phyloP scores from a whole-genome alignment of 2,888 invertebrate species.

The Lasioglossum vierecki region DNA sequence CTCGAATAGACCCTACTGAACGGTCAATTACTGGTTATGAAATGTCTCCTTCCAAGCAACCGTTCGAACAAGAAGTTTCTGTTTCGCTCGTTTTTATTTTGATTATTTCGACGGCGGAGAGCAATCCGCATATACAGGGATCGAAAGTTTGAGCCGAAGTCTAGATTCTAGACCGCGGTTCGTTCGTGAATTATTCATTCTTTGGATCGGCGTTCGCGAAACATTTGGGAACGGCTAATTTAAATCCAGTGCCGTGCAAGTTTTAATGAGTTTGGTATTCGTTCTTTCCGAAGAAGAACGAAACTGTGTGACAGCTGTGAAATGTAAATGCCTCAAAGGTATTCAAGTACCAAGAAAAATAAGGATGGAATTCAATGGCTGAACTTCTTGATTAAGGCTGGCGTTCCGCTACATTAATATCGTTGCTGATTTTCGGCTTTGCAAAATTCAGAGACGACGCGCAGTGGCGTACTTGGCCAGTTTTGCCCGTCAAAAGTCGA shows the following conservation, averaged over 20 bases:
- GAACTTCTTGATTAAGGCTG: constrained; percentile 28
- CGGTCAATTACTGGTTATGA: constrained; percentile 1
- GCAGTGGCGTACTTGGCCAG: too few species aligned
- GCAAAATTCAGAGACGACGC: neutral
- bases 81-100: neutral
- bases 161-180: constrained; percentile 12
- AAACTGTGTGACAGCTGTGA: constrained; percentile 58
- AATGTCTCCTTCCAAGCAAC: neutral
- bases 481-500: too few species aligned
- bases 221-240: constrained; percentile 61
- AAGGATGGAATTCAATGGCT: constrained; percentile 31
- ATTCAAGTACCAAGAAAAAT: constrained; percentile 40
- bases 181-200: constrained; percentile 49
- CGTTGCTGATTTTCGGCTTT: neutral
- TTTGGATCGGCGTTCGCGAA: constrained; percentile 23
- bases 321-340: constrained; percentile 49
- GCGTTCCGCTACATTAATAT: constrained; percentile 7
- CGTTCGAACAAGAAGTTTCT: neutral
- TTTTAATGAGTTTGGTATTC: constrained; percentile 75
- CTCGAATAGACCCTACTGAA: neutral
- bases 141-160: constrained; percentile 14
- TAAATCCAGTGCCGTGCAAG: constrained; percentile 69
- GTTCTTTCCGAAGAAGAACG: constrained; percentile 43
- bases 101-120: neutral
- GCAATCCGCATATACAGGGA: neutral